A percentile compares a stretch with the other conserved stretches of the same genome.
Evolutionary conservation across 2,113 vertebrate species (phyloP).

Genomic region (Sturnira hondurensis): DNA sequence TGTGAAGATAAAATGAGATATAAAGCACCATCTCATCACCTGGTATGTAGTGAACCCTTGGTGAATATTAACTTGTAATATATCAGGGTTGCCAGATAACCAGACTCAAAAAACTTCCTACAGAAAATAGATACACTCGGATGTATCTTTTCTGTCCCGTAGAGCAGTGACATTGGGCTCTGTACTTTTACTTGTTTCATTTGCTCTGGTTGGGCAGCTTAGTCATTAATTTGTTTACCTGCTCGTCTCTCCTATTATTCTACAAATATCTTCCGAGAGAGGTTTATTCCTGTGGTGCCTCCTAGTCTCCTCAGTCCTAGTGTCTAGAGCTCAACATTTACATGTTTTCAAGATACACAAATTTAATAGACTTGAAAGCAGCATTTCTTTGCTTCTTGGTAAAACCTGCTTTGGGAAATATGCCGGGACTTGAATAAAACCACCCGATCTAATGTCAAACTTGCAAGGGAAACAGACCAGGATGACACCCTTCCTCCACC

Average conservation of each 20-base stretch:
- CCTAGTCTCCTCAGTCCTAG: neutral
- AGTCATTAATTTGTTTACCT: neutral
- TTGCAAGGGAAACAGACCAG: neutral
- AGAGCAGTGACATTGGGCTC: neutral
- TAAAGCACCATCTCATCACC: neutral
- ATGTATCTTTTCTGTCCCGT: neutral
- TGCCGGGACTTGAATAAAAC: neutral
- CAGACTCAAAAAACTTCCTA: neutral
- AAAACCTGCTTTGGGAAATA: neutral
- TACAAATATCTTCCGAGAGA: neutral
- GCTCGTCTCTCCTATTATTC: neutral
- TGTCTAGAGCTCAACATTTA: neutral
- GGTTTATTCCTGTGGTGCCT: neutral
- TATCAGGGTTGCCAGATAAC: neutral
- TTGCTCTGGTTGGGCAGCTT: neutral
- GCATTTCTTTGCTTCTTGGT: neutral
- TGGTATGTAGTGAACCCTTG: neutral
- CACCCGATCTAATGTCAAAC: neutral
- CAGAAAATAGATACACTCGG: neutral
- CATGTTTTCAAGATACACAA: neutral
- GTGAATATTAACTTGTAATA: neutral
- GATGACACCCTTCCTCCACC: neutral
- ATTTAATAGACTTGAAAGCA: neutral
- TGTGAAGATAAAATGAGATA: neutral
- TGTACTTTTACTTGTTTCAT: neutral